These are phyloP conservation scores for Lampris incognitus DNA, from an alignment of 2,113 vertebrate genomes.

Conservation along the genomic window DNA sequence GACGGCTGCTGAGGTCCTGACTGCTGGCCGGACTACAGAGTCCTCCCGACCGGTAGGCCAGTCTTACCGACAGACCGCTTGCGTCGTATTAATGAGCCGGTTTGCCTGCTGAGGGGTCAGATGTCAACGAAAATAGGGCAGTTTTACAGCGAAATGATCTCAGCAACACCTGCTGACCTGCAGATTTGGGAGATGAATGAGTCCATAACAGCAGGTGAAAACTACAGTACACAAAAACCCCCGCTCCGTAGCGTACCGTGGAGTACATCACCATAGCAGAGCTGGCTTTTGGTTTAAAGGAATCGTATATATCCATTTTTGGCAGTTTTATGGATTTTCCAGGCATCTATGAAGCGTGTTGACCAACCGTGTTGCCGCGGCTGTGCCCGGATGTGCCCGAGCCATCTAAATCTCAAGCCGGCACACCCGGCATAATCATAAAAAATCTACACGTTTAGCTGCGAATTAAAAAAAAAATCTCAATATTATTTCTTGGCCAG, in stretches of 20 bases:
- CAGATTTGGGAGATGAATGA: slow-evolving; percentile 45
- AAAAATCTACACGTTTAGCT: too few relatives aligned
- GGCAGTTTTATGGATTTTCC: too few relatives aligned
- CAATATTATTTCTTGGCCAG: too few relatives aligned
- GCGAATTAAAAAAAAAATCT: too few relatives aligned
- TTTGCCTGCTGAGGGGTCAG: slow-evolving; percentile 51
- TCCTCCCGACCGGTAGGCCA: slow-evolving; percentile 45
- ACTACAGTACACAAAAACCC: slow-evolving; percentile 25
- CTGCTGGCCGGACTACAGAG: slow-evolving; percentile 55
- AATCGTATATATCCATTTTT: too few relatives aligned
- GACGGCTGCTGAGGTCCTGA: slow-evolving; percentile 41
- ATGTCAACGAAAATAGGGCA: slow-evolving; percentile 57
- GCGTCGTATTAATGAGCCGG: slow-evolving; percentile 69
- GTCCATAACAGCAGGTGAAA: slow-evolving; percentile 40
- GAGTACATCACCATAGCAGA: not conserved
- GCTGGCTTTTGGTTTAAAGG: too few relatives aligned
- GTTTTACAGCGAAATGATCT: slow-evolving; percentile 29
- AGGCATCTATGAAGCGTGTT: too few relatives aligned
- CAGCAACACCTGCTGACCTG: slow-evolving; percentile 9
- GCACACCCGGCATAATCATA: too few relatives aligned
- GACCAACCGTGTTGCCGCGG: too few relatives aligned
- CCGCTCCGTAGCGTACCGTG: slow-evolving; percentile 1
- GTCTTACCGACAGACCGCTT: slow-evolving; percentile 67
- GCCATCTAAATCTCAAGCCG: too few relatives aligned
- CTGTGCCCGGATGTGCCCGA: too few relatives aligned